Evolutionary conservation across 2,797 vertebrate species (phyloP), one percentile per base, ranked within the genome.

Genomic region (Carcharodon carcharias): DNA sequence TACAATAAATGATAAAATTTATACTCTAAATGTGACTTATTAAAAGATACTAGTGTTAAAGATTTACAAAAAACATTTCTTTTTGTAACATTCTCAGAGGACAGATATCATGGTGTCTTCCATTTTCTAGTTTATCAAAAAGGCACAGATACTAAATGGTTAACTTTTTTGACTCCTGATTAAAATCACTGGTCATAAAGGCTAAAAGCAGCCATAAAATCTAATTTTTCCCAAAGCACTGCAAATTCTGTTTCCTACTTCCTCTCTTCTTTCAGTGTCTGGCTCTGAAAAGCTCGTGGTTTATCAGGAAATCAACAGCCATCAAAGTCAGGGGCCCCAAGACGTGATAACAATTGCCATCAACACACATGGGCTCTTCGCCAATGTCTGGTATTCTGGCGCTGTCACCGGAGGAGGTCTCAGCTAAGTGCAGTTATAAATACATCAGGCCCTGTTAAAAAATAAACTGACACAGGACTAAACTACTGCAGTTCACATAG

Each of bases 401-500:
- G 50, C 69, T 95, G 69, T 95, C 94, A 95, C 94, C 31, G 97
- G 97, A 98, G 94, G 94, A 95, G 94, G 94, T 95, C 94, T 95
- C 94, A 95, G 94, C 94, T 95, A 95, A 95, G 94, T 95, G 94
- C 69, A 77, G 94, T 95, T 95, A 95, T 95, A 95, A 95, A 95
- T 95, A 95, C 94, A 95, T 95, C 94, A 95, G 69, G 50, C 69
- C 67, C 94, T 95, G 94, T 95, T 95, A 95, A 95, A 95, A 71
- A 95, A 95, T 95, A 95, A 95, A 95, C 69, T 56, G 94, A 77
- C 94, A 58, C 69, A 95, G 94, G 28, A 77, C 45, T 95, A 95
- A 95, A 95, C 94, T 95, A 73, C 94, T 71, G 94, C 69, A 73
- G 67, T 73, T 95, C 93, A 73, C 94, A 95, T 71, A 71, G 94